phyloP scores from a whole-genome alignment of 2,888 invertebrate species.

The Thymelicus acteon region DNA sequence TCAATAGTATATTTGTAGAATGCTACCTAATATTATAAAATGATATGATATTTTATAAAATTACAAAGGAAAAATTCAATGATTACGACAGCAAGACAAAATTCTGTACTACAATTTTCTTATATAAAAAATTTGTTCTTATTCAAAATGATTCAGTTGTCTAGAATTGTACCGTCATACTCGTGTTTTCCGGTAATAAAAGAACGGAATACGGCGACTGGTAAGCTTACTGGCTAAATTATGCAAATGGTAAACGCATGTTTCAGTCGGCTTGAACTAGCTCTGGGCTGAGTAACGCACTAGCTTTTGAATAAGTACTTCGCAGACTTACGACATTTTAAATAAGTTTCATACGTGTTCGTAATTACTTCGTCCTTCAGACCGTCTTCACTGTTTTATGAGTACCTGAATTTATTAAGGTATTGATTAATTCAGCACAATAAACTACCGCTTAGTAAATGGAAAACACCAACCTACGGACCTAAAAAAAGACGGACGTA shows the following conservation, averaged over 20 bases:
- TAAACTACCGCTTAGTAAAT: background rate
- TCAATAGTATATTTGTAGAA: too few relatives aligned
- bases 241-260: conserved; percentile 33
- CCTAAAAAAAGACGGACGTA: too few relatives aligned
- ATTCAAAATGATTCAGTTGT: conserved; percentile 22
- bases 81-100: background rate
- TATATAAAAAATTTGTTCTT: conserved; percentile 16
- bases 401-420: background rate
- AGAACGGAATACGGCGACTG: conserved; percentile 9
- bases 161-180: conserved; percentile 12
- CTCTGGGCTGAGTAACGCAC: background rate
- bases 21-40: too few relatives aligned
- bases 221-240: conserved; percentile 20
- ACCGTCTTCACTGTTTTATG: background rate
- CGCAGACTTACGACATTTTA: background rate
- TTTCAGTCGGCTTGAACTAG: background rate
- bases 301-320: background rate
- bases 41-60: too few relatives aligned
- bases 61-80: background rate
- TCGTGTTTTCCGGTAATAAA: conserved; percentile 35
- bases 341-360: background rate
- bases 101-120: background rate
- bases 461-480: too few relatives aligned
- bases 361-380: background rate
- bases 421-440: background rate